Evolutionary conservation across 2,888 invertebrate genomes (phyloP).

Genomic region (Lordiphosa andalusiaca): DNA sequence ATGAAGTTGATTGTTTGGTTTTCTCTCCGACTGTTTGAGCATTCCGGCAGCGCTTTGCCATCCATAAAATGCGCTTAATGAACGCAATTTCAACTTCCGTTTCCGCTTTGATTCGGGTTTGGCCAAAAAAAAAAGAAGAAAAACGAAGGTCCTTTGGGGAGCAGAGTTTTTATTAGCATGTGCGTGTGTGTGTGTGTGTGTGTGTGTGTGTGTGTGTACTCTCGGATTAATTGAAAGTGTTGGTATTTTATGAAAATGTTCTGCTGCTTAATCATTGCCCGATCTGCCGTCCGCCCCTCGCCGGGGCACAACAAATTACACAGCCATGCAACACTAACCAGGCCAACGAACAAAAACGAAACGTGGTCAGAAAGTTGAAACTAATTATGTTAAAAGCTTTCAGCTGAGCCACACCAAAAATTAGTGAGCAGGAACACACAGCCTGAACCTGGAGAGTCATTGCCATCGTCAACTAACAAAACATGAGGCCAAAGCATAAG

Average conservation of each 20-base stretch:
- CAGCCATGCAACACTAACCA: conserved; percentile 77
- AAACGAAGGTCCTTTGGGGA: background rate
- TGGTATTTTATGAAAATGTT: conserved; percentile 22
- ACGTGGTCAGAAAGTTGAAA: conserved; percentile 79
- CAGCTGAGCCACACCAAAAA: conserved; percentile 52
- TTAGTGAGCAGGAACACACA: conserved; percentile 38
- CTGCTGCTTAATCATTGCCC: conserved; percentile 25
- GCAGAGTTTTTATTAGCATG: conserved; percentile 1
- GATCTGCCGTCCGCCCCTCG: conserved; percentile 2
- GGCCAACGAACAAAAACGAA: conserved; percentile 77
- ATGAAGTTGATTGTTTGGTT: conserved; percentile 45
- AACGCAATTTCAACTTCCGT: conserved; percentile 47
- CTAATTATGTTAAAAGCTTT: conserved; percentile 80
- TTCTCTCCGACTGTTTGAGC: conserved; percentile 29
- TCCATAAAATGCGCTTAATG: conserved; percentile 49
- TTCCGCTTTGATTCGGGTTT: conserved; percentile 24
- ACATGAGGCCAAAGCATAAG: conserved; percentile 51
- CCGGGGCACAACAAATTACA: conserved; percentile 30
- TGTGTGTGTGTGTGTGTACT: conserved; percentile 2
- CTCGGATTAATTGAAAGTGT: conserved; percentile 31
- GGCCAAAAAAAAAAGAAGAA: too few species aligned
- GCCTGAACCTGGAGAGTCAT: conserved; percentile 2
- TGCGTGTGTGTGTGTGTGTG: background rate
- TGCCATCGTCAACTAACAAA: conserved; percentile 36
- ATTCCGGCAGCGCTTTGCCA: conserved; percentile 34